Evolutionary conservation across 1,140 invertebrate species (phyloP).

Genomic region (Apis laboriosa): DNA sequence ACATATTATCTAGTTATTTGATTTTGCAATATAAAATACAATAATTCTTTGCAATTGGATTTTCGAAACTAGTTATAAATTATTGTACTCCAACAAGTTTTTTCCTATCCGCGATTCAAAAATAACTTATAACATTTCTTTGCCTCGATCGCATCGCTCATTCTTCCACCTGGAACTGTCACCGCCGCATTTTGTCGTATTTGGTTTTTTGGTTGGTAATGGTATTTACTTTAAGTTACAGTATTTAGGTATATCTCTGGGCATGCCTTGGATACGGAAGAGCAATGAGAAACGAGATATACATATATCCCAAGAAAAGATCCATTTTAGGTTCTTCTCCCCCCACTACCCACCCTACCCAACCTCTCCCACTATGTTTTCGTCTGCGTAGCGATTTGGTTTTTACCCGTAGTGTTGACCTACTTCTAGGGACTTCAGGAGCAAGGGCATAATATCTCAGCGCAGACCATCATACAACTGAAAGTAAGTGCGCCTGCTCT

Average conservation of each 20-base stretch:
- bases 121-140: neutral
- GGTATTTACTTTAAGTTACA: slow-evolving; percentile 72
- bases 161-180: neutral
- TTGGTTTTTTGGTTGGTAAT: slow-evolving; percentile 74
- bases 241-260: slow-evolving; percentile 76
- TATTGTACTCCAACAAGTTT: too few species aligned
- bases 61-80: too few species aligned
- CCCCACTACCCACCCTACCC: neutral
- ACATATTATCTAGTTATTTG: too few species aligned
- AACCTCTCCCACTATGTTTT: slow-evolving; percentile 53
- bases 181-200: slow-evolving; percentile 39
- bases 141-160: neutral
- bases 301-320: slow-evolving; percentile 37
- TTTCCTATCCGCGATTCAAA: too few species aligned
- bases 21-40: too few species aligned
- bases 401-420: slow-evolving; percentile 80
- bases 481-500: slow-evolving; percentile 88
- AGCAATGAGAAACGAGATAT: slow-evolving; percentile 64
- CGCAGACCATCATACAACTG: slow-evolving; percentile 92
- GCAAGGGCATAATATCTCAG: slow-evolving; percentile 92
- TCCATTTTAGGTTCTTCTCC: slow-evolving; percentile 51
- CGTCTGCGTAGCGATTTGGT: slow-evolving; percentile 79
- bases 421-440: slow-evolving; percentile 91
- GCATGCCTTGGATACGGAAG: slow-evolving; percentile 73
- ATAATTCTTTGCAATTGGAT: too few species aligned